Percentiles rank a stretch among this genome's conserved stretches.
These are phyloP conservation scores for Periphyllus acericola DNA, from an alignment of 2,888 invertebrate species.

Conservation along the genomic window DNA sequence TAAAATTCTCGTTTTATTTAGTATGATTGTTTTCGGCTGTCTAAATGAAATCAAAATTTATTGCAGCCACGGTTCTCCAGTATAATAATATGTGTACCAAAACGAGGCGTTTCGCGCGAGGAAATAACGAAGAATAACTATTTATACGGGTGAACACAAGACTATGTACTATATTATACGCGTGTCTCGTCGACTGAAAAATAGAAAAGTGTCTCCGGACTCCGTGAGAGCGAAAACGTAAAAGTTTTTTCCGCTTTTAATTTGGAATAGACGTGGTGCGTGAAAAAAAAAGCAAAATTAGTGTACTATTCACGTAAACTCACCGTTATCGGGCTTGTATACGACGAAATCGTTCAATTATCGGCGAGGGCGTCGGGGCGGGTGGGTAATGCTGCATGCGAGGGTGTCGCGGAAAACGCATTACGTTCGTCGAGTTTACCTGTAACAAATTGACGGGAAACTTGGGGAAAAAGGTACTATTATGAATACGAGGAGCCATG, in stretches of 20 bases:
- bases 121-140: no score
- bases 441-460: conserved; percentile 54
- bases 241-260: not conserved
- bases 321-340: not conserved
- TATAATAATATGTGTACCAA: no score
- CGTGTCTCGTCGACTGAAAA: not conserved
- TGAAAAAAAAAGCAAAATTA: conserved; percentile 11
- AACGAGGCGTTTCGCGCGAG: no score
- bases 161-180: not conserved
- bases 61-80: no score
- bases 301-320: not conserved
- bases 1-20: no score
- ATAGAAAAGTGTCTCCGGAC: not conserved
- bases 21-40: no score
- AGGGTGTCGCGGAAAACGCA: conserved; percentile 10
- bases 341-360: conserved; percentile 53
- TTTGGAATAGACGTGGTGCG: not conserved
- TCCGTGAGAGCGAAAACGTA: not conserved
- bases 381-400: not conserved
- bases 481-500: conserved; percentile 43
- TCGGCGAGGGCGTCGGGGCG: not conserved
- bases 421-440: conserved; percentile 49
- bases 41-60: no score
- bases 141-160: no score
- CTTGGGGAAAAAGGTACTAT: conserved; percentile 32